These are phyloP conservation scores for Microcaecilia unicolor DNA, from an alignment of 2,797 vertebrate species.

Conservation along the genomic window DNA sequence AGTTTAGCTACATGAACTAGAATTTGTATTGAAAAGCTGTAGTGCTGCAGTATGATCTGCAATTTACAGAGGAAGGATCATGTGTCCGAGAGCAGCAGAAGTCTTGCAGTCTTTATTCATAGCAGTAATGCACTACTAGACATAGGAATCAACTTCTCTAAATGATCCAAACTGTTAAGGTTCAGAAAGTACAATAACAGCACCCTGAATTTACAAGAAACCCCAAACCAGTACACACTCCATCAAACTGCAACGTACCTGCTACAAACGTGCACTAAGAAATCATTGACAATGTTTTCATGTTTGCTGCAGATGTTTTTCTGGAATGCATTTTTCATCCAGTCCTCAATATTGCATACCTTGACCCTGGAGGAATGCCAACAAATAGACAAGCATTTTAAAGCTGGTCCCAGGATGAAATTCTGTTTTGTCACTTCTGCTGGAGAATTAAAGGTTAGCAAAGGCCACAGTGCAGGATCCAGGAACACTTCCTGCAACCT, in stretches of 20 bases:
- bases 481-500: constrained; percentile 64
- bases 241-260: constrained; percentile 44
- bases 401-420: constrained; percentile 73
- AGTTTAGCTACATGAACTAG: too few relatives aligned
- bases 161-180: too few relatives aligned
- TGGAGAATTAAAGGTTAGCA: constrained; percentile 72
- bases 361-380: constrained; percentile 88
- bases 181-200: too few relatives aligned
- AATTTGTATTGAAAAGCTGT: too few relatives aligned
- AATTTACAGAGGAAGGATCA: too few relatives aligned
- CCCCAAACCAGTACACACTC: too few relatives aligned
- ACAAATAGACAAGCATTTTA: constrained; percentile 71
- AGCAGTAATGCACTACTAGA: too few relatives aligned
- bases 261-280: constrained; percentile 69
- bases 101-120: too few relatives aligned
- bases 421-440: constrained; percentile 71
- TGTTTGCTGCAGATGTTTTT: constrained; percentile 81
- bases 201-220: too few relatives aligned
- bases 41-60: too few relatives aligned
- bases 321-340: constrained; percentile 83
- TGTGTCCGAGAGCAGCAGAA: too few relatives aligned
- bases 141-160: too few relatives aligned
- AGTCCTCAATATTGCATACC: constrained; percentile 89
- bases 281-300: constrained; percentile 63
- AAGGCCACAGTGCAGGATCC: constrained; percentile 76